Evolutionary conservation across 2,113 vertebrate genomes (phyloP).

Genomic region (Platysternon megacephalum): DNA sequence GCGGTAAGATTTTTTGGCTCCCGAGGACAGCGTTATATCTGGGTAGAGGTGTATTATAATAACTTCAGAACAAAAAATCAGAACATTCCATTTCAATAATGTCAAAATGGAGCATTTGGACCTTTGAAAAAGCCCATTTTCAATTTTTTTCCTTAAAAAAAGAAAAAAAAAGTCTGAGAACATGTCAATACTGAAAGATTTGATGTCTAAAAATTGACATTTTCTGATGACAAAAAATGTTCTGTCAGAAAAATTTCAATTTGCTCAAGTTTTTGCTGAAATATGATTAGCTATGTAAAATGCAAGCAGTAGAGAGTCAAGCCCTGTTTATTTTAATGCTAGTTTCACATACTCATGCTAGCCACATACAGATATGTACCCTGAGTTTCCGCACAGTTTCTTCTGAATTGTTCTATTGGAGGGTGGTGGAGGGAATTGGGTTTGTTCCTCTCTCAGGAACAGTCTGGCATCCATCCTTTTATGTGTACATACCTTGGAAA

Average conservation of each 20-base stretch:
- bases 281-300: background rate
- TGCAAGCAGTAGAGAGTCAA: background rate
- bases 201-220: background rate
- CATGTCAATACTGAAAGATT: too few species aligned
- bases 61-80: background rate
- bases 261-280: background rate
- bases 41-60: too few species aligned
- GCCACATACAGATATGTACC: too few species aligned
- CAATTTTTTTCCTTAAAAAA: background rate
- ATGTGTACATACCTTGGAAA: background rate
- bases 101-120: background rate
- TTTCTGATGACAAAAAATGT: background rate
- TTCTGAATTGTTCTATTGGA: background rate
- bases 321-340: background rate
- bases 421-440: too few species aligned
- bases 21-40: too few species aligned
- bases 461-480: background rate
- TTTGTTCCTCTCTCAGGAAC: background rate
- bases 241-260: background rate
- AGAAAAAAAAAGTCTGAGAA: too few species aligned
- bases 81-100: background rate
- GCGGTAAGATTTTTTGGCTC: too few species aligned
- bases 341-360: too few species aligned
- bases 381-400: background rate
- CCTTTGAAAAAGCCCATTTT: background rate